Evolutionary conservation across 2,888 invertebrate species (phyloP), one percentile per base, ranked within the genome.

Genomic region (Synanthedon andrenaeformis): DNA sequence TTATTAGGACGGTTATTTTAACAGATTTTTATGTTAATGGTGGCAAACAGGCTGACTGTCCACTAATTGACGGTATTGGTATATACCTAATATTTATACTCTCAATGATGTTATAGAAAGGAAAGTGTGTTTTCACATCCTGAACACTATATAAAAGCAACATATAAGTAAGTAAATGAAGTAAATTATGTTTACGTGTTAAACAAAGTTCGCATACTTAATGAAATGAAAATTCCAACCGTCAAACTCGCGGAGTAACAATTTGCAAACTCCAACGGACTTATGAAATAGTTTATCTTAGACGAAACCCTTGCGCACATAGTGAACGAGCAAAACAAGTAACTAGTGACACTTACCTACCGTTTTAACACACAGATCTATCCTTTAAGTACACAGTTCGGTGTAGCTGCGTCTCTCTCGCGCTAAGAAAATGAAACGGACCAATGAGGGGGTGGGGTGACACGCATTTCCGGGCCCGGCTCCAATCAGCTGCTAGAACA

Each of bases 401-500:
- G 69, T 64, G 69, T 83, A 79, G 79, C 75, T 83, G 81, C 81
- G 80, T 88, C 88, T 79, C 88, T 74, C 76, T 87, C 85, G 62
- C 81, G 81, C 87, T 87, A 86, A 87, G 86, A 87, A 87, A 86
- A 87, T 82, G 84, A 83, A 85, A 76, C 86, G 83, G 84, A 87
- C 88, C 88, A 88, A 88, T 88, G 85, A 82, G 84, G 84, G 87
- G 87, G 87, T 79, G 86, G 84, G 83, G 84, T 85, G 85, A 84
- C 81, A 88, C 88, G 87, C 88, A 88, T 85, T 86, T 87, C 88
- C 87, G 84, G 85, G 76, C 83, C 78, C 81, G 79, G 81, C 86
- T 88, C 88, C 88, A 88, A 88, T 88, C 88, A 88, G 88, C 88
- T 88, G 86, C 84, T 88, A 88, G 88, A 88, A 88, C 88, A 88